A percentile compares a stretch with the other conserved stretches of the same genome.
phyloP scores from a whole-genome alignment of 2,797 vertebrate species.

The Gambusia yucatana region DNA sequence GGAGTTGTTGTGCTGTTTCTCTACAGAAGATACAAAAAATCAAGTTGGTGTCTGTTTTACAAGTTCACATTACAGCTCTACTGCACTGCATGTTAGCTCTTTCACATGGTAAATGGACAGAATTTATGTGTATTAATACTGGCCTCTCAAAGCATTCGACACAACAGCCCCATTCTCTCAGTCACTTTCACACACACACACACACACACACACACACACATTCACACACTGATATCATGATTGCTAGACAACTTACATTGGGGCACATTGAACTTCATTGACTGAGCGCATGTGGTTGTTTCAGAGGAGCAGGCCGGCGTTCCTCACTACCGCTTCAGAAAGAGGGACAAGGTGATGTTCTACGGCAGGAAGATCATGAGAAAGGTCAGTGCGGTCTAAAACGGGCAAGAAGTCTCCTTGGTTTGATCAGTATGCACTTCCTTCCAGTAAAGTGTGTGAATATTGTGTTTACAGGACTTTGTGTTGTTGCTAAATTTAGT shows the following conservation, averaged over 20 bases:
- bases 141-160: not conserved
- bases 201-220: not conserved
- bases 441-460: not conserved
- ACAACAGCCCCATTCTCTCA: not conserved
- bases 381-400: conserved; percentile 80
- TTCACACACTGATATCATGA: not conserved
- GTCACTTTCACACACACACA: too few relatives aligned
- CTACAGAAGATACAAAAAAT: conserved; percentile 81
- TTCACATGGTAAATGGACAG: not conserved
- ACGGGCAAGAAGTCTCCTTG: not conserved
- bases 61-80: not conserved
- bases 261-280: not conserved
- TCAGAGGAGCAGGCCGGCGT: conserved; percentile 81
- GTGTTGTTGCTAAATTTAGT: not conserved
- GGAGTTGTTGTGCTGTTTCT: conserved; percentile 83
- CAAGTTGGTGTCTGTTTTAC: conserved; percentile 81
- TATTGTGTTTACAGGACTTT: not conserved
- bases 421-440: not conserved
- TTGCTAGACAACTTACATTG: not conserved
- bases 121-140: not conserved
- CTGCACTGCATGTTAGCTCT: not conserved
- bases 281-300: conserved; percentile 26
- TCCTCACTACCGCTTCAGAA: conserved; percentile 91
- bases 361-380: conserved; percentile 96
- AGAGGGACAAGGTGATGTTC: conserved; percentile 94